A percentile compares a stretch with the other conserved stretches of the same genome.
Evolutionary conservation across 2,113 vertebrate species (phyloP).

Genomic region (Brienomyrus brachyistius): DNA sequence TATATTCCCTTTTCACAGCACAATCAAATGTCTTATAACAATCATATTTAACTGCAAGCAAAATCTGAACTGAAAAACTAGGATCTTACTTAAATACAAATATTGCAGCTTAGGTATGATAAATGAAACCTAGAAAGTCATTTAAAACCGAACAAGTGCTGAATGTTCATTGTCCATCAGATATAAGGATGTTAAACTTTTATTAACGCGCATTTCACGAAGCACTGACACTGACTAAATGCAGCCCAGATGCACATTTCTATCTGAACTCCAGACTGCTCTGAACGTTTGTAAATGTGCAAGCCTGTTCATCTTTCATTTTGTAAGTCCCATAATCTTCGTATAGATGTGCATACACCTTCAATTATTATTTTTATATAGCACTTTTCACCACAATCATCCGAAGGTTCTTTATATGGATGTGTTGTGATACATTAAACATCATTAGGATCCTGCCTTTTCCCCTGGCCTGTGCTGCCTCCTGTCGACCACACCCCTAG

Average conservation of each 20-base stretch:
- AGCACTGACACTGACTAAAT: not conserved
- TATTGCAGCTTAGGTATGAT: not conserved
- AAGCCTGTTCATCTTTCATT: not conserved
- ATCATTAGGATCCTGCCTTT: not conserved
- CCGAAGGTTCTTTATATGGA: too few species aligned
- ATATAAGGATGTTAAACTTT: not conserved
- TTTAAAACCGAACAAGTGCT: not conserved
- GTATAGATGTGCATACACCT: not conserved
- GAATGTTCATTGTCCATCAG: not conserved
- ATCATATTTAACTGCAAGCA: not conserved
- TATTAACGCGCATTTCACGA: not conserved
- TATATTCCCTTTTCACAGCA: not conserved
- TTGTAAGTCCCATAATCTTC: not conserved
- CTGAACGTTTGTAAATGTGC: not conserved
- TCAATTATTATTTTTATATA: too few species aligned
- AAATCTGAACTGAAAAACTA: not conserved
- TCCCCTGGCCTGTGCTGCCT: not conserved
- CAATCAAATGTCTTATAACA: not conserved
- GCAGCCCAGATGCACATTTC: not conserved
- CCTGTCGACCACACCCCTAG: not conserved
- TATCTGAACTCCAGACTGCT: not conserved
- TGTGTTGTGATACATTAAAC: too few species aligned
- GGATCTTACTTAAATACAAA: not conserved
- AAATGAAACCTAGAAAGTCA: not conserved
- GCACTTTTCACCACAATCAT: too few species aligned